Evolutionary conservation across 2,797 vertebrate species (phyloP).

Genomic region (Chaetodon trifasciatus): DNA sequence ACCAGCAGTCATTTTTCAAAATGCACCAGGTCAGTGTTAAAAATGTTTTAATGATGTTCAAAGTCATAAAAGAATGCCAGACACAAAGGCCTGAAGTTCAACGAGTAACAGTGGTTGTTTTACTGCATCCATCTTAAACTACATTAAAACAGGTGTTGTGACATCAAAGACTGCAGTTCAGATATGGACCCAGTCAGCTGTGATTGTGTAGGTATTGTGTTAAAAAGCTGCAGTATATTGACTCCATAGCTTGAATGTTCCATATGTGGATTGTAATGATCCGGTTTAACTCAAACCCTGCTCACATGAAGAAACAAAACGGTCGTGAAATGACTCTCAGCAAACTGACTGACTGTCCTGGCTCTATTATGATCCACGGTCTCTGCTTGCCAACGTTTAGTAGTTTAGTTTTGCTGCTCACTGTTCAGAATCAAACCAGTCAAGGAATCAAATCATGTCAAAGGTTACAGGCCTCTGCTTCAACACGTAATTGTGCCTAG

Average conservation of each 20-base stretch:
- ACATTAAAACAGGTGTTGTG: not conserved
- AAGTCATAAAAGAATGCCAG: not conserved
- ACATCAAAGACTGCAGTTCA: not conserved
- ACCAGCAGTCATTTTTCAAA: not conserved
- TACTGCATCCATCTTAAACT: not conserved
- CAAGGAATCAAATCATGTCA: not conserved
- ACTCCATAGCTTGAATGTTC: not conserved
- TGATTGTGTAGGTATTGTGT: slow-evolving; percentile 8
- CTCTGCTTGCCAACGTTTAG: slow-evolving; percentile 58
- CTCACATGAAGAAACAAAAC: slow-evolving; percentile 15
- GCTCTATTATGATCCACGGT: slow-evolving; percentile 17
- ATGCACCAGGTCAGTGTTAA: not conserved
- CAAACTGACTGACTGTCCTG: not conserved
- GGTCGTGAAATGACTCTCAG: not conserved
- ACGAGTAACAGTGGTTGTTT: not conserved
- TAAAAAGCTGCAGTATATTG: slow-evolving; percentile 2
- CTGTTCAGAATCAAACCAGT: slow-evolving; percentile 12
- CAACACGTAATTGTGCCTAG: slow-evolving; percentile 52
- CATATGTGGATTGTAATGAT: slow-evolving; percentile 10
- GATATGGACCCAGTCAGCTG: slow-evolving; percentile 11
- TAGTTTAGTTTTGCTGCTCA: slow-evolving; percentile 22
- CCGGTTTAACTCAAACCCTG: not conserved
- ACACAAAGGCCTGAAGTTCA: not conserved
- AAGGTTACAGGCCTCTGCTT: slow-evolving; percentile 25
- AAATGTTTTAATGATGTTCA: not conserved